Evolutionary conservation across 92 coral and sea anemone genomes (phyloP).

Genomic region (Umimayanthus kanabou): DNA sequence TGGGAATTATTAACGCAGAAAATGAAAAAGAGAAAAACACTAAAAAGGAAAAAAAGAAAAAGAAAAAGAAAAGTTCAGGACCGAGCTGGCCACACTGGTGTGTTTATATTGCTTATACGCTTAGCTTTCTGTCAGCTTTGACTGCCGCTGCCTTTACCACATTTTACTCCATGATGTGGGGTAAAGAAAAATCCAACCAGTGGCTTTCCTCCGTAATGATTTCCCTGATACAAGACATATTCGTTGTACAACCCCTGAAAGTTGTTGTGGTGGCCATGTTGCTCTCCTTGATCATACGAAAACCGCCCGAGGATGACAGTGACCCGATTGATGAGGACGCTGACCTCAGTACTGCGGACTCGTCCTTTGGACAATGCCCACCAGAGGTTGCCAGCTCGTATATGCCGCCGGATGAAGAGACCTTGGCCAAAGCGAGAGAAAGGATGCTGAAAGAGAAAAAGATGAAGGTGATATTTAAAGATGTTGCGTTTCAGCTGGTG

Average conservation of each 20-base stretch:
- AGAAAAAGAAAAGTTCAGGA: constrained; percentile 29
- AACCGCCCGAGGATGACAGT: constrained; percentile 75
- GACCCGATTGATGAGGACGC: constrained; percentile 48
- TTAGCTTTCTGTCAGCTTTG: constrained; percentile 43
- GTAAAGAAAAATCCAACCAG: constrained; percentile 73
- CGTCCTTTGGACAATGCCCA: constrained; percentile 11
- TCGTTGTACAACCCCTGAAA: constrained; percentile 76
- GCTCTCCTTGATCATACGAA: constrained; percentile 66
- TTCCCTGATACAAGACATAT: constrained; percentile 75
- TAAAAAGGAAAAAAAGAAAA: constrained; percentile 30
- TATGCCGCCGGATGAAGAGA: constrained; percentile 34
- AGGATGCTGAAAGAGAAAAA: constrained; percentile 28
- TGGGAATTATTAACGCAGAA: not conserved
- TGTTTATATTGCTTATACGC: constrained; percentile 46
- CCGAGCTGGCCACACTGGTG: constrained; percentile 52
- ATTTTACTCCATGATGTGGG: constrained; percentile 85
- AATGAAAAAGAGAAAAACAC: not conserved
- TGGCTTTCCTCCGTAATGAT: constrained; percentile 73
- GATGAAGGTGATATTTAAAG: constrained; percentile 36
- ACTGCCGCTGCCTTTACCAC: constrained; percentile 43
- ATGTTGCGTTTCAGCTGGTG: not conserved
- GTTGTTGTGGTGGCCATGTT: constrained; percentile 65
- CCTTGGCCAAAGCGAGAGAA: constrained; percentile 23
- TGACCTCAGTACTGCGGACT: not conserved
- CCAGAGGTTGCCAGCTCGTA: constrained; percentile 34